Evolutionary conservation across 2,797 vertebrate genomes (phyloP), one percentile per base, ranked within the genome.

Genomic region (Acanthornis magna): DNA sequence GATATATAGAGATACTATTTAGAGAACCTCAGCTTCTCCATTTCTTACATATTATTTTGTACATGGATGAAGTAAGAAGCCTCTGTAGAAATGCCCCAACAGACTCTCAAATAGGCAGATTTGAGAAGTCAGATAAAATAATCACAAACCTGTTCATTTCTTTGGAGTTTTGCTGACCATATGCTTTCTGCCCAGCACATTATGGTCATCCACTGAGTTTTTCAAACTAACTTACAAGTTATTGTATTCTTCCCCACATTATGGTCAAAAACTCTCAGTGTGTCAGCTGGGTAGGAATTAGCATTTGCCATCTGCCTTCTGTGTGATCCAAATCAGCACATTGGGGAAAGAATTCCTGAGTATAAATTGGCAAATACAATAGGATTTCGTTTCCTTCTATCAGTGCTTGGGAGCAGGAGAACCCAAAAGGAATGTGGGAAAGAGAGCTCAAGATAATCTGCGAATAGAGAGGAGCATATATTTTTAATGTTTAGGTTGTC

Each of bases 221-320:
- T 85, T 47, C 58, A 55, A 58, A 60, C 16, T 50, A 40, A 51
- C 14, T 58, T 47, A 32, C 8, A 54, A 83, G 27, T 77, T 76
- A 14, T 53, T 66, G 30, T 42, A 16, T 34, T 81, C 66, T 68
- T 51, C 27, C 42, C 36, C 73, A 3, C 6, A 2, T 4, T 16
- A 19, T 30, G 74, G 80, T 68, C 34, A 65, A 83, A 87, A 85
- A 4, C 36, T 51, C 5, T 1, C 13, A 3, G 1, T 40, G 60
- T 85, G 34, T 34, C 84, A 94, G 1, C 40, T 85, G 61, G 78
- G 63, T 18, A 36, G 85, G 73, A 91, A 83, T 93, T 45, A 92
- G 36, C 53, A 83, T 63, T 45, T 80, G 72, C 79, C 79, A 65
- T 80, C 81, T 94, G 85, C 84, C 68, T 68, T 32, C 65, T 47